Percentiles rank a stretch among this genome's conserved stretches.
These are phyloP conservation scores for Callospermophilus lateralis DNA, from an alignment of 2,113 vertebrate species.

Conservation along the genomic window DNA sequence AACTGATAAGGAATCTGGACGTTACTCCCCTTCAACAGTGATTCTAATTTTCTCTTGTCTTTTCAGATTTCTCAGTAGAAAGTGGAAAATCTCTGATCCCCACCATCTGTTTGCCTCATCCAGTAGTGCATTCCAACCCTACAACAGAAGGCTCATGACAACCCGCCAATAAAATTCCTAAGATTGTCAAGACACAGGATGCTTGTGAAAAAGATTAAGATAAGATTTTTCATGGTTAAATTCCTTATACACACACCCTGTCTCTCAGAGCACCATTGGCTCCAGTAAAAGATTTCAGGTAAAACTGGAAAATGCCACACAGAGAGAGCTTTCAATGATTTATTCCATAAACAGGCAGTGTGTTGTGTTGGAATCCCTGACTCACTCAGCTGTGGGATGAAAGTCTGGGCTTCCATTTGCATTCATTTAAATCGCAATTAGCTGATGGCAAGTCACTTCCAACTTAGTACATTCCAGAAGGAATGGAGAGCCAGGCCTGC, in stretches of 20 bases:
- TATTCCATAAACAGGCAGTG: constrained; percentile 71
- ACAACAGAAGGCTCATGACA: constrained; percentile 63
- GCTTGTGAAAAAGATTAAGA: constrained; percentile 70
- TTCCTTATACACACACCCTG: constrained; percentile 41
- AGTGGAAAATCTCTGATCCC: constrained; percentile 80
- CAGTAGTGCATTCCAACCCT: neutral
- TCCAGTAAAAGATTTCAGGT: constrained; percentile 57
- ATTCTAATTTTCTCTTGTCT: constrained; percentile 34
- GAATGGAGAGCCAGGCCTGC: constrained; percentile 25
- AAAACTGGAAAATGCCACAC: constrained; percentile 77
- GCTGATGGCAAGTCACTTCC: constrained; percentile 45
- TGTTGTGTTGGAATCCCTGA: constrained; percentile 64
- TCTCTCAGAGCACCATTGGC: neutral
- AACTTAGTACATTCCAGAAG: constrained; percentile 47
- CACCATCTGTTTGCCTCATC: constrained; percentile 81
- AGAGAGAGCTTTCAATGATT: constrained; percentile 77
- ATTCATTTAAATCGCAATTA: constrained; percentile 70
- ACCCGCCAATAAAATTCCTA: constrained; percentile 69
- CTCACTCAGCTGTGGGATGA: constrained; percentile 13
- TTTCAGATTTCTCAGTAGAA: constrained; percentile 75
- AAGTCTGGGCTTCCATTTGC: constrained; percentile 73
- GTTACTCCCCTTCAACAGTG: neutral
- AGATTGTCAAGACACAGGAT: constrained; percentile 37
- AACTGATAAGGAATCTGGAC: constrained; percentile 60
- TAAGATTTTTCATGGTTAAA: constrained; percentile 73